Percentiles rank a stretch among this genome's conserved stretches.
Conservation (phyloP, 2,797 vertebrate species). For the Falco biarmicus region DNA sequence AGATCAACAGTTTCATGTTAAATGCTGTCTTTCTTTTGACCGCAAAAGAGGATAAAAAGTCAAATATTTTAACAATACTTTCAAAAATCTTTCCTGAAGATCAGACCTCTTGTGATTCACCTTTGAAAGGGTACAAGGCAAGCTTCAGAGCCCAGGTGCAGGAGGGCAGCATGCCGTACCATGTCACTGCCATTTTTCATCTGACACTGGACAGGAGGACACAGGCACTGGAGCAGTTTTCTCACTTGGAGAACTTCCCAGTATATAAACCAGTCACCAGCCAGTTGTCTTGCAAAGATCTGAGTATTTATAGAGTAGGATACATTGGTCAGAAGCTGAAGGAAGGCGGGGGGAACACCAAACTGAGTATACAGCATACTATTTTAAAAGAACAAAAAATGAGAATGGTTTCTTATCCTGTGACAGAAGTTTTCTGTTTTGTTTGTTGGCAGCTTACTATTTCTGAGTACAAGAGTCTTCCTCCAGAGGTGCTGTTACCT, state of each 20-base stretch:
- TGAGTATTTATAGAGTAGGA: background rate
- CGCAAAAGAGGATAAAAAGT: constrained; percentile 8
- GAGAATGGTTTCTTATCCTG: background rate
- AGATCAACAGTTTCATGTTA: background rate
- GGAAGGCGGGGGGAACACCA: background rate
- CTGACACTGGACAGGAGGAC: background rate
- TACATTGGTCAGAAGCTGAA: background rate
- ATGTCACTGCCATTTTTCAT: background rate
- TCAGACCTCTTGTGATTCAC: background rate
- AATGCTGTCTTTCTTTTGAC: background rate
- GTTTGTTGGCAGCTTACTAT: background rate
- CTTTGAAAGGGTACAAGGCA: background rate
- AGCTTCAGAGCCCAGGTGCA: background rate
- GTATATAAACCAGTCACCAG: background rate
- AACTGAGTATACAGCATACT: accelerated
- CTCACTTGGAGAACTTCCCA: background rate
- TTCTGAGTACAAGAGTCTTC: background rate
- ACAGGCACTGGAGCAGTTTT: background rate
- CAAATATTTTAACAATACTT: background rate
- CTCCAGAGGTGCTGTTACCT: background rate
- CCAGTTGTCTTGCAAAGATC: background rate
- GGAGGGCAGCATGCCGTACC: background rate
- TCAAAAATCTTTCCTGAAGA: background rate
- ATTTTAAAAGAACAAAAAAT: background rate
- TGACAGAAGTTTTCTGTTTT: background rate